These are phyloP conservation scores for Clitarchus hookeri DNA, from an alignment of 2,888 invertebrate species.

Conservation along the genomic window DNA sequence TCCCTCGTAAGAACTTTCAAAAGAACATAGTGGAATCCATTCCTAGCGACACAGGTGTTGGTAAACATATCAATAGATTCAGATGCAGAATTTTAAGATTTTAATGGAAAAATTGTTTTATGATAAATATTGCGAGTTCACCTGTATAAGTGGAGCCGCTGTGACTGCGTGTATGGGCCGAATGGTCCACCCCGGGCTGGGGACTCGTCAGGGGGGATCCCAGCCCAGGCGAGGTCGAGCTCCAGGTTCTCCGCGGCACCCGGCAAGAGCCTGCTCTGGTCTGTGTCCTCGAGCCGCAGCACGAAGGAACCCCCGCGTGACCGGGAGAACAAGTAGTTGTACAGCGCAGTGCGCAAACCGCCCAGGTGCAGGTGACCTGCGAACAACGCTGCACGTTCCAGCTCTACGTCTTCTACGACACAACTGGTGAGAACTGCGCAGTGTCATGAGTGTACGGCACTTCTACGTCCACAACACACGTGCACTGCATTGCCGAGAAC, in stretches of 20 bases:
- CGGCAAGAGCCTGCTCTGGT: constrained; percentile 79
- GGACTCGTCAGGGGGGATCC: constrained; percentile 85
- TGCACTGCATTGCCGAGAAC: no score
- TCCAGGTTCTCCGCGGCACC: constrained; percentile 78
- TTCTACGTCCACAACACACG: no score
- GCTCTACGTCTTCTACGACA: no score
- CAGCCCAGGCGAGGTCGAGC: constrained; percentile 82
- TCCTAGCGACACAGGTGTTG: no score
- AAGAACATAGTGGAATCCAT: no score
- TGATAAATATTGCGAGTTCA: constrained; percentile 49
- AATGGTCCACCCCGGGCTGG: constrained; percentile 67
- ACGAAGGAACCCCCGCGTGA: constrained; percentile 81
- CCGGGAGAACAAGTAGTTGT: constrained; percentile 91
- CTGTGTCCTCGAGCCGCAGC: constrained; percentile 96
- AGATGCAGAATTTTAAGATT: no score
- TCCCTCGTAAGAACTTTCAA: no score
- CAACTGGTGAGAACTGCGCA: no score
- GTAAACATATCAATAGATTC: no score
- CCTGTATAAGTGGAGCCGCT: constrained; percentile 78
- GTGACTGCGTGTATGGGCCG: constrained; percentile 84
- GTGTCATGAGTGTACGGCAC: no score
- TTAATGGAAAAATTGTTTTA: no score
- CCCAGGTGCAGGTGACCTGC: constrained; percentile 87
- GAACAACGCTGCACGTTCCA: no score
- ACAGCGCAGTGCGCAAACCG: constrained; percentile 91